Evolutionary conservation across 2,888 invertebrate genomes (phyloP).

Genomic region (Melanophora roralis): DNA sequence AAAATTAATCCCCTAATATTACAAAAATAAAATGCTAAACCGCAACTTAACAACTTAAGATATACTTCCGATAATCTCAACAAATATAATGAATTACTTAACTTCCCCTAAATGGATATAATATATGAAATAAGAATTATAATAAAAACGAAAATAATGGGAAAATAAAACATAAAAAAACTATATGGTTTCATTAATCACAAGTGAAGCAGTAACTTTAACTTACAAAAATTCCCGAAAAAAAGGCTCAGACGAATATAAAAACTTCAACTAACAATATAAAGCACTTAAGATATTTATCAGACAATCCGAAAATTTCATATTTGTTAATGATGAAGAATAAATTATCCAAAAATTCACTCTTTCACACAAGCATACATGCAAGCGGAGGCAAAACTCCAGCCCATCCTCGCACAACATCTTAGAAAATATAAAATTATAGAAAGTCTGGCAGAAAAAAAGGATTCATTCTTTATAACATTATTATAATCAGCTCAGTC

Average conservation of each 20-base stretch:
- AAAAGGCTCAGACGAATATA: neutral
- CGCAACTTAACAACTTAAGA: neutral
- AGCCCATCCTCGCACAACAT: neutral
- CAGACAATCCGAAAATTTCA: conserved; percentile 33
- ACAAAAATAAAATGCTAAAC: neutral
- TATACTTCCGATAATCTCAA: neutral
- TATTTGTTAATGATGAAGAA: conserved; percentile 53
- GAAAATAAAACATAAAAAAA: neutral
- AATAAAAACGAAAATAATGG: conserved; percentile 3
- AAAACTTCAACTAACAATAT: neutral
- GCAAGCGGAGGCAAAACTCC: neutral
- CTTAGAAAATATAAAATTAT: conserved; percentile 6
- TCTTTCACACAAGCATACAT: neutral
- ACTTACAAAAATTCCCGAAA: neutral
- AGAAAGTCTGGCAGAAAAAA: neutral
- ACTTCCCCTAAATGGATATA: neutral
- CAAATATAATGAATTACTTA: neutral
- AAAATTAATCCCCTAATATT: too few species aligned
- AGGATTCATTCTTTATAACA: neutral
- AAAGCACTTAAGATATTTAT: conserved; percentile 41
- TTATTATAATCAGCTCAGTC: conserved; percentile 1
- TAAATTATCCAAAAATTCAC: conserved; percentile 8
- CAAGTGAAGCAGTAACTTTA: neutral
- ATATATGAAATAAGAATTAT: neutral
- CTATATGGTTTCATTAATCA: conserved; percentile 15